These are phyloP conservation scores for Paradisaea rubra DNA, from an alignment of 2,113 vertebrate species.

Conservation along the genomic window DNA sequence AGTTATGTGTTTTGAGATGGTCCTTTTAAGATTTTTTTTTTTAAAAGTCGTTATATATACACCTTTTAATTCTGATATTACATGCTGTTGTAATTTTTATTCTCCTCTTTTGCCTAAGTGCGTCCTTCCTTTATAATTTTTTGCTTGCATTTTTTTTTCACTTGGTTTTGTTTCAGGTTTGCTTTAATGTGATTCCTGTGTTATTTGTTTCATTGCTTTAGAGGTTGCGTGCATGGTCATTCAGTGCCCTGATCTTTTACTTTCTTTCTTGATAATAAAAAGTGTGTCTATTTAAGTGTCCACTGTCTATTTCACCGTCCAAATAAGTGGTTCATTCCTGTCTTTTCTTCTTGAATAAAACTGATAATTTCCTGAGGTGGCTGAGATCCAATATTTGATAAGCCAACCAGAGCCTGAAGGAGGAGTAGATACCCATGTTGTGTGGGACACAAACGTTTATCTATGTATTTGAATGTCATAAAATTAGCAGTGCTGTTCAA, in stretches of 20 bases:
- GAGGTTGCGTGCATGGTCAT: not conserved
- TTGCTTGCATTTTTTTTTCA: not conserved
- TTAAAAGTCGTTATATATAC: not conserved
- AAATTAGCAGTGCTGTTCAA: not conserved
- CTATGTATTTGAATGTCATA: not conserved
- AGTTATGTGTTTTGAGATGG: not conserved
- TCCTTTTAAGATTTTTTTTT: not conserved
- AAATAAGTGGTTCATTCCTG: not conserved
- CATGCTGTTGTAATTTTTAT: not conserved
- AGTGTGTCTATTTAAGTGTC: not conserved
- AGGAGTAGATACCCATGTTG: not conserved
- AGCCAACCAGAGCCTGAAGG: not conserved
- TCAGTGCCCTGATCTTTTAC: not conserved
- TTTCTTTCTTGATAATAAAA: not conserved
- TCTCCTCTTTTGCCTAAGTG: not conserved
- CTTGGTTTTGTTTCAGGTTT: not conserved
- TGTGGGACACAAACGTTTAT: not conserved
- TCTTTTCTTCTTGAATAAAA: not conserved
- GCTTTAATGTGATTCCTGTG: not conserved
- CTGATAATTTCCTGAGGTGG: not conserved
- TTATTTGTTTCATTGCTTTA: not conserved
- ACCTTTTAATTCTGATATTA: not conserved
- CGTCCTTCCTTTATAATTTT: not conserved
- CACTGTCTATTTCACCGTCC: not conserved
- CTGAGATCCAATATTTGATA: not conserved